phyloP scores from a whole-genome alignment of 2,113 vertebrate species.

The Balaeniceps rex region DNA sequence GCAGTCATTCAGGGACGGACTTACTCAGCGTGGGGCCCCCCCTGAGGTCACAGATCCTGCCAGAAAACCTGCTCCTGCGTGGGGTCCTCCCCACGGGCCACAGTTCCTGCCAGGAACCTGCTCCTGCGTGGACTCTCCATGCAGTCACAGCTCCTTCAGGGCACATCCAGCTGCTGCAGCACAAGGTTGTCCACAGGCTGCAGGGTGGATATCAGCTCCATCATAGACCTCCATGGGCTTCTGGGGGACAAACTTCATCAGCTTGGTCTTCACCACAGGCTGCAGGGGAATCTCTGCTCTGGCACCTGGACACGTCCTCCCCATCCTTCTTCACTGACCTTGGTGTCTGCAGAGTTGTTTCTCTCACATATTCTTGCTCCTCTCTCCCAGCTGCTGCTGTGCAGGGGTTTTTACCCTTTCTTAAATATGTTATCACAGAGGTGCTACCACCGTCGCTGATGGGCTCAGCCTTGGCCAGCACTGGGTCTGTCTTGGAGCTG shows the following conservation, averaged over 20 bases:
- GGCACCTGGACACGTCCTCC: rapidly evolving
- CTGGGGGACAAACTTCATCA: no score
- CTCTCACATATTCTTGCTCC: background rate
- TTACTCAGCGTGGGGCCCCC: rapidly evolving
- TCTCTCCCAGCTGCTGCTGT: background rate
- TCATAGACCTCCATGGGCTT: rapidly evolving
- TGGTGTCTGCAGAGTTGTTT: background rate
- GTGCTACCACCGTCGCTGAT: rapidly evolving
- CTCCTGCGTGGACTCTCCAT: rapidly evolving
- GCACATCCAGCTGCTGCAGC: background rate
- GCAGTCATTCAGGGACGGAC: background rate
- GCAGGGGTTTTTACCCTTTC: background rate
- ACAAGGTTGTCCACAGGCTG: rapidly evolving
- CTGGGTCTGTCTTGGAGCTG: rapidly evolving
- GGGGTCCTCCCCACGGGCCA: background rate
- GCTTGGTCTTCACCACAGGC: rapidly evolving
- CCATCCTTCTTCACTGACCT: background rate
- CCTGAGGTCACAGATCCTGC: background rate
- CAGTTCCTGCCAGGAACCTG: background rate
- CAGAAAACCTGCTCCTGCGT: background rate
- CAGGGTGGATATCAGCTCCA: background rate
- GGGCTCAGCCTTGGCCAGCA: rapidly evolving
- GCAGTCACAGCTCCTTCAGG: background rate
- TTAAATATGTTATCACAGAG: background rate
- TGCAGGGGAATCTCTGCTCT: background rate